Base-by-base conservation (phyloP, 2,113 vertebrate species). In the Muscicapa adusta region DNA sequence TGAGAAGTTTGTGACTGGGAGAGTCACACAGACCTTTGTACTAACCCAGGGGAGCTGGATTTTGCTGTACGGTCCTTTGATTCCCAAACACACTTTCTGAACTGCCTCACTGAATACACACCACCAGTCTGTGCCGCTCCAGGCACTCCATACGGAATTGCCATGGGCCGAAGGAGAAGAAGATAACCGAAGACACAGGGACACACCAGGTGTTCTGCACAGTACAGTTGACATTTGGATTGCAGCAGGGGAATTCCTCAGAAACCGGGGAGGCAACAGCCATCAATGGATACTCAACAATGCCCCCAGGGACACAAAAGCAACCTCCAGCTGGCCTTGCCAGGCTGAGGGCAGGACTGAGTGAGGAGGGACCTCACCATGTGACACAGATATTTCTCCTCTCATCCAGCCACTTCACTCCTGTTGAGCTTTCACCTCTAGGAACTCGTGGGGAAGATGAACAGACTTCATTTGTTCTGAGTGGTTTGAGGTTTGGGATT, bases 101-200 rank as follows among this genome's bases (percentile, higher is more conserved):
- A 80, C 29, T 36, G 33, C 20, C 14, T 34, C 82, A 34, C 22
- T 43, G 29, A 83, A 66, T 8, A 61, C 0, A 2, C 9, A 45
- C n/a, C 45, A 79, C 6, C 45, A 54, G 4, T 19, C 36, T 12
- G 24, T 36, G 78, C 20, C 10, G 4, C 33, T 57, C 62, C 54
- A 57, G 38, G 14, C 1, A 6, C 50, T 45, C 31, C 3, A 47
- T 1, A 0, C 2, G 1, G 20, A 58, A 15, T 58, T 42, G 14
- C 57, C 20, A 25, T 8, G 8, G 62, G 33, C 23, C 58, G 61
- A 70, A 85, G 77, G n/a, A 87, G 48, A 89, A 43, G 40, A 33
- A 79, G 45, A 65, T 43, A 89, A 51, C 42, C 85, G 57, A 88
- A 47, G 36, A 54, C 1, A 1, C 20, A 40, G 57, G 62, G 58